Evolutionary conservation across 1,140 invertebrate genomes (phyloP).

Genomic region (Probaryconus sp.): DNA sequence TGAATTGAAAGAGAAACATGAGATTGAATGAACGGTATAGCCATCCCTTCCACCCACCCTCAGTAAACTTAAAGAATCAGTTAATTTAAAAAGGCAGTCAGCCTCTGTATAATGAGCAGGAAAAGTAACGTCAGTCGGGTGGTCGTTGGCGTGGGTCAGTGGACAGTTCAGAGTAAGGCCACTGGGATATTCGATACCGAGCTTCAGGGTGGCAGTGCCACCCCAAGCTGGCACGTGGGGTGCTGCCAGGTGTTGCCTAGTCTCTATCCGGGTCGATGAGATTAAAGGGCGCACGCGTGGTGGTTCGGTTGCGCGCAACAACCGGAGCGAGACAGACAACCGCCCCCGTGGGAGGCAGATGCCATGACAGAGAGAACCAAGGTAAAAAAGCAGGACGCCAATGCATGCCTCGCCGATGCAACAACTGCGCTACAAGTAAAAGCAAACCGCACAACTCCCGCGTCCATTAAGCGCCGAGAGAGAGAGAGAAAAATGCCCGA

Average conservation of each 20-base stretch:
- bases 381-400: conserved; percentile 26
- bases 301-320: conserved; percentile 26
- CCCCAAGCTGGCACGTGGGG: conserved; percentile 73
- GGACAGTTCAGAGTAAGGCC: conserved; percentile 58
- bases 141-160: conserved; percentile 65
- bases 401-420: no score
- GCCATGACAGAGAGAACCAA: conserved; percentile 2
- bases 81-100: no score
- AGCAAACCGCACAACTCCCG: no score
- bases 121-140: not conserved
- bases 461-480: conserved; percentile 44
- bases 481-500: not conserved
- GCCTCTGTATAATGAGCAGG: not conserved
- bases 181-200: conserved; percentile 71
- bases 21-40: no score
- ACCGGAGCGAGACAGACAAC: conserved; percentile 11
- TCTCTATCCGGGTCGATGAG: conserved; percentile 72
- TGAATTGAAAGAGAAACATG: no score
- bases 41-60: no score
- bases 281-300: conserved; percentile 65
- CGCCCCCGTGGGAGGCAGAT: conserved; percentile 14
- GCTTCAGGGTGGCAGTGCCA: conserved; percentile 65
- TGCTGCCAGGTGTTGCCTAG: conserved; percentile 75
- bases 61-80: no score
- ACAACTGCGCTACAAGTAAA: conserved; percentile 58